A percentile compares a stretch with the other conserved stretches of the same genome.
These are phyloP conservation scores for Drosophila quinaria DNA, from an alignment of 2,888 invertebrate species.

Conservation along the genomic window DNA sequence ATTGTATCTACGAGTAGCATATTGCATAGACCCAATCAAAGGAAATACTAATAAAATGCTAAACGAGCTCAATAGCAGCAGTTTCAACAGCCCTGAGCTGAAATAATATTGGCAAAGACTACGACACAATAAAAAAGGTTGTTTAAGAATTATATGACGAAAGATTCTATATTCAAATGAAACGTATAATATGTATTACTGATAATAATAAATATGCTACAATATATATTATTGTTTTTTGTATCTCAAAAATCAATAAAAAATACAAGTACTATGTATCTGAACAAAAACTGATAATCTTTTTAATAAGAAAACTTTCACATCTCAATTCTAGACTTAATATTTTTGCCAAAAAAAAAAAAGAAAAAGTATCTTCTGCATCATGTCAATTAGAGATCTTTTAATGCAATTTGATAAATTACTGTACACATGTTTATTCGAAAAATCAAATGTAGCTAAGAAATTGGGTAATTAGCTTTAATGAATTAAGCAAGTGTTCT, in stretches of 20 bases:
- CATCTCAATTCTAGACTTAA: not conserved
- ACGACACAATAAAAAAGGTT: conserved; percentile 14
- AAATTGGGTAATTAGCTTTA: conserved; percentile 53
- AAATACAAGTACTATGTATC: too few relatives aligned
- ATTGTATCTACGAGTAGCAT: conserved; percentile 37
- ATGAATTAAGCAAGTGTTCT: conserved; percentile 24
- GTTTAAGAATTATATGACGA: not conserved
- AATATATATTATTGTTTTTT: too few relatives aligned
- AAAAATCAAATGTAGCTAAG: conserved; percentile 6
- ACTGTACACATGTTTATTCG: conserved; percentile 46
- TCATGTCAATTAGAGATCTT: conserved; percentile 31
- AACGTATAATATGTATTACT: too few relatives aligned
- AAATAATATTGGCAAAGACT: conserved; percentile 22
- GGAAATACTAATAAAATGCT: conserved; percentile 62
- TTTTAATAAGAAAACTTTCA: not conserved
- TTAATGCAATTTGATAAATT: conserved; percentile 50
- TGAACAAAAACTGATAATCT: too few relatives aligned
- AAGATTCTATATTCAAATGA: too few relatives aligned
- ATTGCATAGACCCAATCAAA: conserved; percentile 49
- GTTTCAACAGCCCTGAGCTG: conserved; percentile 25
- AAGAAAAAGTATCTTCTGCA: not conserved
- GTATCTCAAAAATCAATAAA: too few relatives aligned
- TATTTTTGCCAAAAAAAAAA: not conserved
- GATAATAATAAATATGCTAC: too few relatives aligned
- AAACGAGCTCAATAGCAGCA: conserved; percentile 64